Evolutionary conservation across 2,888 invertebrate genomes (phyloP).

Genomic region (Drosophila parthenogenetica): DNA sequence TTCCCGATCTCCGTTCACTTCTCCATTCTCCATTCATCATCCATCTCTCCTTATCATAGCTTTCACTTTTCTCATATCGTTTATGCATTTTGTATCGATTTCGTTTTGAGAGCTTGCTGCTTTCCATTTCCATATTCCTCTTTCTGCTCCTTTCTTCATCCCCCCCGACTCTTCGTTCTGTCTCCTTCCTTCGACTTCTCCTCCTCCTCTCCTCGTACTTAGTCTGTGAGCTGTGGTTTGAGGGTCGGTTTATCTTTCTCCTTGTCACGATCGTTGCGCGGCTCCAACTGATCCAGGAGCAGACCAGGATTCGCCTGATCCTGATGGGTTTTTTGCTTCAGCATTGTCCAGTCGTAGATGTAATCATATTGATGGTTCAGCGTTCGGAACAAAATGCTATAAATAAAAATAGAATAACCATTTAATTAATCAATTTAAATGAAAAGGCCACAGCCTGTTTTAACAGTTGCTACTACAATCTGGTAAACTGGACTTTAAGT

Average conservation of each 20-base stretch:
- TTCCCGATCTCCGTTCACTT: background rate
- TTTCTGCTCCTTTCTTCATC: background rate
- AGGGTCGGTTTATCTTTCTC: slow-evolving; percentile 84
- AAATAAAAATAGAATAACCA: slow-evolving; percentile 79
- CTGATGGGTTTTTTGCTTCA: slow-evolving; percentile 92
- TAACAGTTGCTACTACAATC: too few species aligned
- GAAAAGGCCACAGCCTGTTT: too few species aligned
- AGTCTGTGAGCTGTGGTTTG: slow-evolving; percentile 83
- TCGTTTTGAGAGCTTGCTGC: slow-evolving; percentile 21
- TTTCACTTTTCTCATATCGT: background rate
- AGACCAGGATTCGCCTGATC: slow-evolving; percentile 83
- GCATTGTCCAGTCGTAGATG: slow-evolving; percentile 99
- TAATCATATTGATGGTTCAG: slow-evolving; percentile 99
- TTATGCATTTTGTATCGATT: slow-evolving; percentile 1
- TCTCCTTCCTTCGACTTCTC: background rate
- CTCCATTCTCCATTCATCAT: background rate
- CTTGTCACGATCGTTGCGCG: slow-evolving; percentile 82
- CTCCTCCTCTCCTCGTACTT: slow-evolving; percentile 25
- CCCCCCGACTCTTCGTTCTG: background rate
- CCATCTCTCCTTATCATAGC: background rate
- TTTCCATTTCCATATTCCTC: background rate
- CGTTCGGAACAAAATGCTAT: slow-evolving; percentile 99
- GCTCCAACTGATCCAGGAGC: slow-evolving; percentile 82
- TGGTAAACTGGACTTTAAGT: too few species aligned
- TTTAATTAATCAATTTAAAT: background rate